Evolutionary conservation across 1,140 invertebrate genomes (phyloP).

Genomic region (Pinna nobilis): DNA sequence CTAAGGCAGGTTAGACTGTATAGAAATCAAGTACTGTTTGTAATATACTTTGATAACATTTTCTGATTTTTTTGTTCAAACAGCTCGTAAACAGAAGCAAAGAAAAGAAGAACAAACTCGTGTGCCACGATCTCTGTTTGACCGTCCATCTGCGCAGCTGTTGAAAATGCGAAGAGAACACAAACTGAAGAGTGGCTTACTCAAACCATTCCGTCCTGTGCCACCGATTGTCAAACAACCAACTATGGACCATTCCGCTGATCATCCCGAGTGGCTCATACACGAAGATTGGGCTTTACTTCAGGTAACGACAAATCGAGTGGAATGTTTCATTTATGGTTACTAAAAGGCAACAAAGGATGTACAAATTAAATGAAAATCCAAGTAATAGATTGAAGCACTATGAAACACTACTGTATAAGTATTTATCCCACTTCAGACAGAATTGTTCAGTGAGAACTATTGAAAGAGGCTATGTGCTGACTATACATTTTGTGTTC

Average conservation of each 20-base stretch:
- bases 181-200: constrained; percentile 79
- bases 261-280: constrained; percentile 88
- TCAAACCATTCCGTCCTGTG: constrained; percentile 72
- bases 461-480: no score
- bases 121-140: constrained; percentile 90
- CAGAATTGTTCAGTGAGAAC: no score
- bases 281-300: constrained; percentile 92
- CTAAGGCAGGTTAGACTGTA: background rate
- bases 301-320: no score
- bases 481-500: no score
- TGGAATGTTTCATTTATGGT: no score
- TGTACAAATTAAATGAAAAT: no score
- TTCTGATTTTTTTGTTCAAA: constrained; percentile 12
- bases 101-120: constrained; percentile 85
- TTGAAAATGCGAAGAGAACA: constrained; percentile 86
- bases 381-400: no score
- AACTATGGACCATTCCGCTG: constrained; percentile 60
- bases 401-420: no score
- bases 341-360: no score
- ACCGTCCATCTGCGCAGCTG: constrained; percentile 86
- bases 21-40: background rate
- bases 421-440: no score
- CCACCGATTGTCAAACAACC: constrained; percentile 74
- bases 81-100: constrained; percentile 76
- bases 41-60: background rate